Conservation (phyloP, 2,888 invertebrate species). For the Mycogona germanica region DNA sequence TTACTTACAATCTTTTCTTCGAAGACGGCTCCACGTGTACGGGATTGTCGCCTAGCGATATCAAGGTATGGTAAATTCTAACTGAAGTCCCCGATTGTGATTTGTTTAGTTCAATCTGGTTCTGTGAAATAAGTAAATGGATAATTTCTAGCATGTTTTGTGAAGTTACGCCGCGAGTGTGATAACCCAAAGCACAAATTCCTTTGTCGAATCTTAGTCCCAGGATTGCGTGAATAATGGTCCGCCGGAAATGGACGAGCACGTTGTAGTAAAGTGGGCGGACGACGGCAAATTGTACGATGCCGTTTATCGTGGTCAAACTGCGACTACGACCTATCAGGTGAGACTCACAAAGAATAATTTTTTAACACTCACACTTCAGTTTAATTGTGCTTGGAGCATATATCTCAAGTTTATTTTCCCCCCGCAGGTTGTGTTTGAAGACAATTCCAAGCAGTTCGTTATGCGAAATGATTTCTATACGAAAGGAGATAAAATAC, state of each 20-base stretch:
- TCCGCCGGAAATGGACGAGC: conserved; percentile 26
- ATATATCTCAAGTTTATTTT: not conserved
- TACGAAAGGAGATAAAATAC: conserved; percentile 42
- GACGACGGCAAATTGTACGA: conserved; percentile 35
- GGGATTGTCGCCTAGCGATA: conserved; percentile 43
- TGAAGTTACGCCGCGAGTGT: not conserved
- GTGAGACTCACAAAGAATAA: no score
- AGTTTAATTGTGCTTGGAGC: not conserved
- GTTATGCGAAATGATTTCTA: conserved; percentile 43
- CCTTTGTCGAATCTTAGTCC: conserved; percentile 14
- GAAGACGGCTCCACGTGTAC: conserved; percentile 42
- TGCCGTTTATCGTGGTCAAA: conserved; percentile 38
- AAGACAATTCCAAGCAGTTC: conserved; percentile 36
- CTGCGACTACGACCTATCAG: conserved; percentile 5
- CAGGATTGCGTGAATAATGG: conserved; percentile 24
- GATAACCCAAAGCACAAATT: not conserved
- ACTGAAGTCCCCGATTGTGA: not conserved
- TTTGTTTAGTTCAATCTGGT: no score
- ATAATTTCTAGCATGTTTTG: no score
- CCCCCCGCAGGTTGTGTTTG: conserved; percentile 32
- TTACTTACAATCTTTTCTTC: no score
- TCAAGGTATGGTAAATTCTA: conserved; percentile 35
- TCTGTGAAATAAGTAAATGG: no score
- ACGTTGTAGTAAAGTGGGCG: conserved; percentile 15
- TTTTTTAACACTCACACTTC: no score